Evolutionary conservation across 2,888 invertebrate genomes (phyloP), one percentile per base, ranked within the genome.

Genomic region (Stenodera caucasica): DNA sequence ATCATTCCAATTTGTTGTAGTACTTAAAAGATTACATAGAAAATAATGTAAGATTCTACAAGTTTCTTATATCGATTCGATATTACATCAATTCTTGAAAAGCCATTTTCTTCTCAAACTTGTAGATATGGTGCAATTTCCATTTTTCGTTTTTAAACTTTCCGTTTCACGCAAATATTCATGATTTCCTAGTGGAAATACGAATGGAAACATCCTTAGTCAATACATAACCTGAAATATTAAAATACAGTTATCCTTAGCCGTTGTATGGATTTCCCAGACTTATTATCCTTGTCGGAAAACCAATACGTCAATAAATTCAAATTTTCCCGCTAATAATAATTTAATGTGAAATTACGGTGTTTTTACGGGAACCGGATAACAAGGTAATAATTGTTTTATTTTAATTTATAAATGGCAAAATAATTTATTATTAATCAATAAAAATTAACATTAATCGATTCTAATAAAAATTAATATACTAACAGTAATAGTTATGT

Each of bases 201-300:
- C 26, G 4, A 26, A 26, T 26, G 26, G 7, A 26, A 26, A 26
- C 23, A 9, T 23, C 21, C 23, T 23, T 4, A 4, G 23, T 45
- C 23, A 45, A 45, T 45, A 45, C 45, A 23, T 45, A 45, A 45
- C 23, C 45, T 45, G 45, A 45, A 45, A 45, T 45, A 45, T 45
- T 23, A 45, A 45, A 21, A 11, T 23, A 21, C 4, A 45, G 45
- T 45, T 45, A 21, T 45, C 45, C 23, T 45, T 23, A 12, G 12
- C n/a, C 12, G n/a, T 6, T 45, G 12, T 5, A 45, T n/a, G 12
- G 23, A 12, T 21, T 45, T 23, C 6, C 12, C 12, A 21, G 21
- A 12, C n/a, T 23, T 23, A 45, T 45, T 23, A n/a, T 45, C 45
- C 45, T 45, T 45, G 21, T 45, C 7, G 4, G 23, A 45, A 23